Conservation (phyloP, 1,140 invertebrate species). For the Drosophila parabipectinata region DNA sequence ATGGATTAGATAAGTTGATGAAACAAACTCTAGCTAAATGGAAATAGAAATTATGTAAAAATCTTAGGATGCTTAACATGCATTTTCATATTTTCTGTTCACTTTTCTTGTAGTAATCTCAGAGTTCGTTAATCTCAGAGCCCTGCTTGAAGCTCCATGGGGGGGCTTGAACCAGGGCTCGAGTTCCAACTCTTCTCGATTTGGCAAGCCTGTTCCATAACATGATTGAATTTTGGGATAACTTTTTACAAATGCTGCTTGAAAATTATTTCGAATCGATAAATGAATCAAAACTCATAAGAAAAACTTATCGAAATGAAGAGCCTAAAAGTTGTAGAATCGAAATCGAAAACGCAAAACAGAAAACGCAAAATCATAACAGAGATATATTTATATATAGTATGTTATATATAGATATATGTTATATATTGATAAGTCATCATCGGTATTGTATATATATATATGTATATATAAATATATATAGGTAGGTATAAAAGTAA, state of each 20-base stretch:
- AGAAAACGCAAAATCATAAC: constrained; percentile 55
- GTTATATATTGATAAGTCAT: constrained; percentile 50
- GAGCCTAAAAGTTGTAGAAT: constrained; percentile 36
- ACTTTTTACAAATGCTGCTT: constrained; percentile 48
- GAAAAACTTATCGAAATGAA: constrained; percentile 46
- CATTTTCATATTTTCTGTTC: constrained; percentile 30
- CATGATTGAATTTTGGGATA: constrained; percentile 35
- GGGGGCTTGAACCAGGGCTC: constrained; percentile 27
- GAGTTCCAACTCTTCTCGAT: background rate
- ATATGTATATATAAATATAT: constrained; percentile 47
- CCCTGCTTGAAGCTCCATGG: constrained; percentile 28
- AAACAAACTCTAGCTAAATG: constrained; percentile 61
- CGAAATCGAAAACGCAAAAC: constrained; percentile 8
- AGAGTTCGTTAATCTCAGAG: too few species aligned
- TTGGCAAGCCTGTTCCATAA: constrained; percentile 24
- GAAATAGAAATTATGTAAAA: constrained; percentile 50
- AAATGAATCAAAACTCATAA: constrained; percentile 15
- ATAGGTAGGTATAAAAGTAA: constrained; percentile 67
- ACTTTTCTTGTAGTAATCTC: background rate
- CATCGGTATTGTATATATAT: constrained; percentile 37
- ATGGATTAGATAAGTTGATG: constrained; percentile 46
- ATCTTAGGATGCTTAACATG: constrained; percentile 57
- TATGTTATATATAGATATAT: constrained; percentile 42
- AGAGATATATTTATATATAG: constrained; percentile 45
- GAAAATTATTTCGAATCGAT: constrained; percentile 46